Evolutionary conservation across 2,113 vertebrate genomes (phyloP), one percentile per base, ranked within the genome.

Genomic region (Diadophis punctatus): DNA sequence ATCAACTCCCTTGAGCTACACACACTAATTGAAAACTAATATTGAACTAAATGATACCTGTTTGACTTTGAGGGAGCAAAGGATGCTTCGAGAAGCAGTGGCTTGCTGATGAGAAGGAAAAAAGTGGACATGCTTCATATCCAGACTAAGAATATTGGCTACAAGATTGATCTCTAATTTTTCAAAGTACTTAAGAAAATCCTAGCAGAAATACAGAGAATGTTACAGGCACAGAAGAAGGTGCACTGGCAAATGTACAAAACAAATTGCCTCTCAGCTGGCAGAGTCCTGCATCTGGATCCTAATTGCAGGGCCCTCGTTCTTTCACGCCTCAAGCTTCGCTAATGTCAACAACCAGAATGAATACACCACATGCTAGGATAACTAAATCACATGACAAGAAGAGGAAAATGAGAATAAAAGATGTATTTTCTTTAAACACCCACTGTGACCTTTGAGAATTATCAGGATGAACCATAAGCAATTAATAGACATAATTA

Each of bases 381-480:
- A 91, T 23, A 86, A 93, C 94, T 27, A 74, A 91, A 88, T 94
- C 96, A 97, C 95, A 95, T 93, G 93, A 94, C 12, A 92, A 93
- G 93, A 86, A 93, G 68, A 60, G 1, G 34, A 43, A 48, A 95
- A 22, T 1, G 2, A 93, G 91, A 93, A 53, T 92, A 90, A 95
- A 94, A 95, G 63, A 91, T 93, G 88, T 95, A 91, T 95, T 93
- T 95, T 95, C 92, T 94, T 93, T 96, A 94, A 97, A 96, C 96
- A n/a, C 18, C 9, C 34, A 52, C 16, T 12, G 55, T 86, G 55
- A 92, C 74, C 58, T 90, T 49, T 48, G 39, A 49, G 49, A 53
- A 34, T 22, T 89, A 58, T 58, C 68, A 60, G 63, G 22, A 63
- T 5, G 39, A 80, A 48, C 11, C 7, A 18, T 56, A 86, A 43